Evolutionary conservation across 2,113 vertebrate genomes (phyloP), one percentile per base, ranked within the genome.

Genomic region (Poeciliopsis retropinna): DNA sequence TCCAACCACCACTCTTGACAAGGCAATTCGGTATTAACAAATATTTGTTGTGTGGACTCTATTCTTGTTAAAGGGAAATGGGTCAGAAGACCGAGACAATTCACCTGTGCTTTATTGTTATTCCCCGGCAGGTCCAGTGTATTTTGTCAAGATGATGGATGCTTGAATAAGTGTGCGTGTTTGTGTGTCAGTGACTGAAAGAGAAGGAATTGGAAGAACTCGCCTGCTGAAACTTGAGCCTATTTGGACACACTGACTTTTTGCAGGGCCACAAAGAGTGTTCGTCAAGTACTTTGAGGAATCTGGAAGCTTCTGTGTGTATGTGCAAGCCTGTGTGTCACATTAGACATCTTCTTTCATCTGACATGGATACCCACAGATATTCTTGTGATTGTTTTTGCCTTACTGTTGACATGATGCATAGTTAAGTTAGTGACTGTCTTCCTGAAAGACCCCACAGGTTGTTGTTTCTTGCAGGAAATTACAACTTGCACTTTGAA

Each of bases 191-290:
- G 63, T 81, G 15, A 74, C 64, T 70, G 9, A 29, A 67, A 28
- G 69, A 60, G 64, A 60, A 66, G 39, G 72, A 72, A 73, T 34
- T 76, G 65, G 77, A 75, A 76, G 76, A 85, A 84, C 81, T 80
- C 83, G 84, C 73, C 76, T 67, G 75, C 72, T 19, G 91, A 91
- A 93, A 91, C 80, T 71, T 4, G 81, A 93, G 78, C 86, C 81
- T 73, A 73, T 67, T 76, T 79, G 85, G 80, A 86, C 82, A 83
- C 79, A 78, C 77, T 80, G 82, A 89, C 78, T 86, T 76, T 76
- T 82, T 77, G 75, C 79, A 89, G 73, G 82, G 82, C 80, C 81
- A 85, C 83, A 87, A 84, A 90, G 82, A 84, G 77, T 25, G 75
- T 60, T 75, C 62, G 69, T 78, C 72, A 75, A 76, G 82, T 76